Base-by-base conservation (phyloP, 1,140 invertebrate genomes). In the Amphibalanus amphitrite region DNA sequence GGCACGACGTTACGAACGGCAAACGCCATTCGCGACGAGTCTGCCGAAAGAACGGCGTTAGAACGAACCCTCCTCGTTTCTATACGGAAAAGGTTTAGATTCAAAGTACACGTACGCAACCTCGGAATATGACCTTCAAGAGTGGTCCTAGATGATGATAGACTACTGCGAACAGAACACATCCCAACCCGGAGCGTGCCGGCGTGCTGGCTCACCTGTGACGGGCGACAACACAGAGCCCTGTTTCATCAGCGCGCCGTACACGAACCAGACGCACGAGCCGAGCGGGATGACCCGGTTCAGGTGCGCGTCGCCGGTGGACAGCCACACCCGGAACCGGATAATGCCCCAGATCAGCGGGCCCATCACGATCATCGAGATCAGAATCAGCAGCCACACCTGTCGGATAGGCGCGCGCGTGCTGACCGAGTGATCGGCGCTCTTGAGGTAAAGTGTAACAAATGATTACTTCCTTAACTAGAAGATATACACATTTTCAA, bases 231-330 rank as follows among this genome's bases (percentile, higher is more conserved):
- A 80, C 0, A 86, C 88, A 29, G 89, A 89, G 33, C 91, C 90
- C 80, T 93, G 91, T 75, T 92, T 92, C 80, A 93, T 86, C n/a
- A 92, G 82, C 23, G 90, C 90, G 25, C 90, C 90, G 77, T 92
- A 93, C 1, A 90, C 89, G 75, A 92, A 93, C 91, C 91, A 93
- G 17, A 90, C 81, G 75, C 90, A 91, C 10, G 86, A 82, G 10
- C 84, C 82, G 28, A 92, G 76, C 0, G 84, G 81, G 74, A 88
- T 89, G 4, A 82, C 81, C 33, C 81, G 80, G 67, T 85, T 83
- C 0, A 83, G 76, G 0, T 68, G 73, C 0, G 76, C 70, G 23
- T 83, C 77, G 74, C 82, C 81, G 72, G 79, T 83, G 29, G 85
- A 82, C 23, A 88, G 76, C 38, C 83, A 81, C 75, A 72, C 78